phyloP scores from a whole-genome alignment of 2,888 invertebrate species.

The Dicyrtoma fusca region DNA sequence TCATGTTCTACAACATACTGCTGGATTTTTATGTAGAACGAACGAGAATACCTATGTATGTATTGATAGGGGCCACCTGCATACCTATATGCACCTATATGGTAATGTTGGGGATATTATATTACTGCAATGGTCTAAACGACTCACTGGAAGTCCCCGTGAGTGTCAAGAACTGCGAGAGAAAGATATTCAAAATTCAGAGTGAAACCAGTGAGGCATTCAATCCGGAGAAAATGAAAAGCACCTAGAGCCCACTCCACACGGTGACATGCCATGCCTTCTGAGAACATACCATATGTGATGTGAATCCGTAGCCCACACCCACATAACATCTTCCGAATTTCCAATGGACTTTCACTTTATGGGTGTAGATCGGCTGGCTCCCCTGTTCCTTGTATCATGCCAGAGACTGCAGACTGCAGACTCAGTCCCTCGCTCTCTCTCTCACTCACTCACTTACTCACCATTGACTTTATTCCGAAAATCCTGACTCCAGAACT shows the following conservation, averaged over 20 bases:
- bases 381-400: background rate
- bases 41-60: too few species aligned
- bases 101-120: too few species aligned
- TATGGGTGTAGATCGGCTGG: background rate
- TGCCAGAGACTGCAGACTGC: too few species aligned
- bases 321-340: background rate
- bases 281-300: background rate
- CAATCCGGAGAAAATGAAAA: slow-evolving; percentile 20
- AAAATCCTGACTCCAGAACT: too few species aligned
- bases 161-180: slow-evolving; percentile 18
- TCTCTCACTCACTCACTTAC: background rate
- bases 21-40: too few species aligned
- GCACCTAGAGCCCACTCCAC: slow-evolving; percentile 10
- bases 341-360: too few species aligned
- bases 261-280: background rate
- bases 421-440: slow-evolving; percentile 11
- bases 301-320: background rate
- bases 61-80: too few species aligned
- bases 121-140: too few species aligned
- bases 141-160: too few species aligned
- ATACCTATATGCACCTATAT: too few species aligned
- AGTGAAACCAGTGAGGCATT: slow-evolving; percentile 43
- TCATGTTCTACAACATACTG: too few species aligned
- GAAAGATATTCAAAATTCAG: slow-evolving; percentile 16
- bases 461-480: background rate